Evolutionary conservation across 2,113 vertebrate genomes (phyloP).

Genomic region (Neogobius melanostomus): DNA sequence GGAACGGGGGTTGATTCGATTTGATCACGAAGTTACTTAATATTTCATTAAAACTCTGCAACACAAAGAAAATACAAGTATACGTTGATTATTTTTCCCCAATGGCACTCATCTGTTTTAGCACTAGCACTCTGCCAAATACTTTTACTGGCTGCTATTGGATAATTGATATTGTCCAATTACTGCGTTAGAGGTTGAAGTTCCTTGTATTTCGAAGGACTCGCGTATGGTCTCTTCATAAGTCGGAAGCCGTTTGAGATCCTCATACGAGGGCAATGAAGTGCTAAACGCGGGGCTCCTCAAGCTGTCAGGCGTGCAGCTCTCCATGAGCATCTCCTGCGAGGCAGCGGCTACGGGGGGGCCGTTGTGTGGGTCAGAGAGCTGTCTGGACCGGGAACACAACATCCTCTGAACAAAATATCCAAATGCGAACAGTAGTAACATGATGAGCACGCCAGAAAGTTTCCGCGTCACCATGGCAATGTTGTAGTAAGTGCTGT

Average conservation of each 20-base stretch:
- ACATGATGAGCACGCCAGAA: constrained; percentile 83
- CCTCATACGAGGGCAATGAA: constrained; percentile 84
- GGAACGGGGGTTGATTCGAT: no score
- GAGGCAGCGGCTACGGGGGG: constrained; percentile 67
- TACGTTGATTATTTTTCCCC: no score
- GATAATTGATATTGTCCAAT: no score
- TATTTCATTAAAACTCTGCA: no score
- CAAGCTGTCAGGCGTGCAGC: constrained; percentile 51
- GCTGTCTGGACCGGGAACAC: constrained; percentile 77
- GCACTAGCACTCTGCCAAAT: no score
- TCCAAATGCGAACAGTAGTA: constrained; percentile 84
- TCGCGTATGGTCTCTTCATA: constrained; percentile 84
- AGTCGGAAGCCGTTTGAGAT: constrained; percentile 85
- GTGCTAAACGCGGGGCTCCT: constrained; percentile 24
- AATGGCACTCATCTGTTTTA: no score
- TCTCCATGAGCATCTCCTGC: constrained; percentile 77
- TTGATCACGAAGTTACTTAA: no score
- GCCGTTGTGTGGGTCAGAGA: constrained; percentile 53
- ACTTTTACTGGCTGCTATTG: no score
- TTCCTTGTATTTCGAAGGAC: constrained; percentile 6
- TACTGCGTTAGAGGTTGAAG: background rate
- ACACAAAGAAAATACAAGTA: no score
- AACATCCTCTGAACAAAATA: constrained; percentile 83
- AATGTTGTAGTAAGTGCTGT: constrained; percentile 80
- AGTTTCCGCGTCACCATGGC: constrained; percentile 85